Conservation (phyloP, 2,888 invertebrate species). For the Ctena decussata region DNA sequence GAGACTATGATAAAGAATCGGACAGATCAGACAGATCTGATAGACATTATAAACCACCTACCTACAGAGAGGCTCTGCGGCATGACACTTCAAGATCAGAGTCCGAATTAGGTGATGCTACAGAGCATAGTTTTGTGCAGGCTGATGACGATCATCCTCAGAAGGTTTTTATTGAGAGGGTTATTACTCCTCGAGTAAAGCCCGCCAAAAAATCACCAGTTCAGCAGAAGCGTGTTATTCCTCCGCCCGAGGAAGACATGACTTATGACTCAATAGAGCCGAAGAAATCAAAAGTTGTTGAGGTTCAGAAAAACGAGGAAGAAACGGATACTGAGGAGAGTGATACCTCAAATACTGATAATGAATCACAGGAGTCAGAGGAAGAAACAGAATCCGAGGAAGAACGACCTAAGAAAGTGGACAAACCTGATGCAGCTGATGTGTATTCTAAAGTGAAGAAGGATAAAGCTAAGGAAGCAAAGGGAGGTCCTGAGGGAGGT, state of each 20-base stretch:
- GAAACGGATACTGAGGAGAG: conserved; percentile 65
- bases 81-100: conserved; percentile 55
- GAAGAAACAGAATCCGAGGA: conserved; percentile 60
- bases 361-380: conserved; percentile 47
- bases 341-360: conserved; percentile 68
- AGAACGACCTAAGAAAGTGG: conserved; percentile 18
- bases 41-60: conserved; percentile 49
- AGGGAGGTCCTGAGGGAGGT: conserved; percentile 17
- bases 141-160: conserved; percentile 77
- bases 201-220: conserved; percentile 8
- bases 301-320: conserved; percentile 54
- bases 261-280: conserved; percentile 70
- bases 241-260: conserved; percentile 65
- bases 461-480: conserved; percentile 12
- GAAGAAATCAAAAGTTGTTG: conserved; percentile 39
- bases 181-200: conserved; percentile 69
- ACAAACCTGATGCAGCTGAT: conserved; percentile 28
- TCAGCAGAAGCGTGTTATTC: conserved; percentile 36
- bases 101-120: conserved; percentile 43
- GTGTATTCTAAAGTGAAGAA: conserved; percentile 61
- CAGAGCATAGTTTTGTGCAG: conserved; percentile 68
- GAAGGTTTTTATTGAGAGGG: conserved; percentile 73
- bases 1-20: conserved; percentile 43
- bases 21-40: conserved; percentile 44
- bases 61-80: conserved; percentile 60